A percentile compares a stretch with the other conserved stretches of the same genome.
phyloP scores from a whole-genome alignment of 2,113 vertebrate species.

The Glaucomys volans region DNA sequence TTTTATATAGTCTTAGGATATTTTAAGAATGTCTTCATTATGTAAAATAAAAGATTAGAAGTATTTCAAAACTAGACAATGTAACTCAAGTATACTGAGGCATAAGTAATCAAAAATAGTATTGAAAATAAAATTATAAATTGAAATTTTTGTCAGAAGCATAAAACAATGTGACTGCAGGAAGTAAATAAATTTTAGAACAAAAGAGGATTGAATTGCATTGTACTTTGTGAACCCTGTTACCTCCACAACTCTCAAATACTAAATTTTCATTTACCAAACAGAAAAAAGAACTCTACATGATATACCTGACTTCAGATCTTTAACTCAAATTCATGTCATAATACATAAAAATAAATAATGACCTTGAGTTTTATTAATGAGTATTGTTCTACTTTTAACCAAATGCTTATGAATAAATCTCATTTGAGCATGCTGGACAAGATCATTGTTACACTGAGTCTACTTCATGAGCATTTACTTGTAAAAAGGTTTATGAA shows the following conservation, averaged over 20 bases:
- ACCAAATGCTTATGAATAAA: neutral
- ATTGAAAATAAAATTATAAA: neutral
- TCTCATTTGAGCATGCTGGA: neutral
- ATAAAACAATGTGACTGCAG: neutral
- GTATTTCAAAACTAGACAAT: neutral
- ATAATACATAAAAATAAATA: conserved; percentile 41
- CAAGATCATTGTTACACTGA: neutral
- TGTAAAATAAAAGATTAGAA: neutral
- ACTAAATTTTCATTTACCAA: neutral
- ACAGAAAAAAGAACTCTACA: neutral
- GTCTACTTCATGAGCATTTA: neutral
- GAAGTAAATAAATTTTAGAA: neutral
- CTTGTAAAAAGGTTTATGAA: neutral
- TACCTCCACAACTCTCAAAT: neutral
- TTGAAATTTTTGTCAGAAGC: neutral
- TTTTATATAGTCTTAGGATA: neutral
- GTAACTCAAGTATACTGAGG: neutral
- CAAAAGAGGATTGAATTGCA: neutral
- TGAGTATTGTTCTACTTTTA: neutral
- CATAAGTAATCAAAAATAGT: neutral
- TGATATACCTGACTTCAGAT: neutral
- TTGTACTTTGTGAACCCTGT: neutral
- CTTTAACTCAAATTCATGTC: neutral
- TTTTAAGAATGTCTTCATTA: neutral
- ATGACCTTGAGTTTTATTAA: neutral